Conservation (phyloP, 1,140 invertebrate species). For the Lordiphosa clarofinis region DNA sequence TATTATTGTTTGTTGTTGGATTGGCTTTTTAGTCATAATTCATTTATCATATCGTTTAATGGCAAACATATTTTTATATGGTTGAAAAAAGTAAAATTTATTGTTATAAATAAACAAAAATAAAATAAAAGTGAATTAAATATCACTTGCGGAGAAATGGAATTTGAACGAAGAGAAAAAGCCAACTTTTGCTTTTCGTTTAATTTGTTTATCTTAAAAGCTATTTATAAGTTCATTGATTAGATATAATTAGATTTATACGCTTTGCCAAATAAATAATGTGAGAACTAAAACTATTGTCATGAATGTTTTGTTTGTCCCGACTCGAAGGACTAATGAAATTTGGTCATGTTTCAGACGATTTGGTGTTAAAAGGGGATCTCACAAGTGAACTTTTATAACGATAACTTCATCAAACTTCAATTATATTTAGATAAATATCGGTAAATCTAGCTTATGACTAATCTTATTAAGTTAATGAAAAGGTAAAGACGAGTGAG, state of each 20-base stretch:
- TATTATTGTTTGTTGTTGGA: slow-evolving; percentile 25
- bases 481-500: too few species aligned
- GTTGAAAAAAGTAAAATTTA: slow-evolving; percentile 1
- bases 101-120: background rate
- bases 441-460: too few species aligned
- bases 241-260: too few species aligned
- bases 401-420: too few species aligned
- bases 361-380: too few species aligned
- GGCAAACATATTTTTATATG: slow-evolving; percentile 17
- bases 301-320: too few species aligned
- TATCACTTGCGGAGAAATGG: background rate
- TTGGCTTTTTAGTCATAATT: slow-evolving; percentile 43
- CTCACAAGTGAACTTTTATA: too few species aligned
- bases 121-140: background rate
- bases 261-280: too few species aligned
- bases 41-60: slow-evolving; percentile 39
- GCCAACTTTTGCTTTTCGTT: background rate
- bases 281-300: background rate
- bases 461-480: too few species aligned
- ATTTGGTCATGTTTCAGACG: background rate
- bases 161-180: background rate
- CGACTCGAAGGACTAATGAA: too few species aligned
- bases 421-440: too few species aligned
- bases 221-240: too few species aligned
- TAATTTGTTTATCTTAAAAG: background rate